Percentiles rank a stretch among this genome's conserved stretches.
phyloP scores from a whole-genome alignment of 23 tunicate genomes.

The Halocynthia roretzi region DNA sequence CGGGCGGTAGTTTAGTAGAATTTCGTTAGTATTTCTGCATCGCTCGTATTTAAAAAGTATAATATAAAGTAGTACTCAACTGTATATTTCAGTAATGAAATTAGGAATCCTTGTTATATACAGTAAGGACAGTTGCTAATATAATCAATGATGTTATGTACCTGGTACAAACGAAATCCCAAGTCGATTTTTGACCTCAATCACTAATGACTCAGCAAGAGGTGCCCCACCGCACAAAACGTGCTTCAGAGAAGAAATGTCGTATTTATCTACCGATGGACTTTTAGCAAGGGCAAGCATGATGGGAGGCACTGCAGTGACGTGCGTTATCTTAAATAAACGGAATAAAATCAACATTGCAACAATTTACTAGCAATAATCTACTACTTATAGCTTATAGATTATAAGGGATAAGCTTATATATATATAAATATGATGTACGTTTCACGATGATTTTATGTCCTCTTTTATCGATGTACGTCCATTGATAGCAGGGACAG shows the following conservation, averaged over 20 bases:
- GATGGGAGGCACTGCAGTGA: conserved; percentile 45
- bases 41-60: no score
- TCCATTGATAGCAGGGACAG: no score
- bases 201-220: conserved; percentile 18
- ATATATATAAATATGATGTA: no score
- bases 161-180: conserved; percentile 26
- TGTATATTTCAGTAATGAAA: no score
- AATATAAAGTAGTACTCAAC: no score
- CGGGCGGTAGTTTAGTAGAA: not conserved
- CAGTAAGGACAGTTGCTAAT: not conserved
- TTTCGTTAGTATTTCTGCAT: no score
- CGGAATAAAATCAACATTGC: no score
- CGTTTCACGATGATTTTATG: no score
- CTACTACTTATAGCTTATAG: no score
- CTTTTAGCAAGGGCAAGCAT: conserved; percentile 31
- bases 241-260: conserved; percentile 27
- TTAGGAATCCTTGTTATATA: not conserved
- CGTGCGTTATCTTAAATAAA: conserved; percentile 16
- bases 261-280: conserved; percentile 33
- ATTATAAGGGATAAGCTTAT: no score
- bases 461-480: no score
- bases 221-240: conserved; percentile 54
- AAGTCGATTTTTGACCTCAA: conserved; percentile 21
- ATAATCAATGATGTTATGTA: conserved; percentile 6
- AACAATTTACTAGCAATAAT: no score